Conservation (phyloP, 1,140 invertebrate genomes). For the Vanessa atalanta region DNA sequence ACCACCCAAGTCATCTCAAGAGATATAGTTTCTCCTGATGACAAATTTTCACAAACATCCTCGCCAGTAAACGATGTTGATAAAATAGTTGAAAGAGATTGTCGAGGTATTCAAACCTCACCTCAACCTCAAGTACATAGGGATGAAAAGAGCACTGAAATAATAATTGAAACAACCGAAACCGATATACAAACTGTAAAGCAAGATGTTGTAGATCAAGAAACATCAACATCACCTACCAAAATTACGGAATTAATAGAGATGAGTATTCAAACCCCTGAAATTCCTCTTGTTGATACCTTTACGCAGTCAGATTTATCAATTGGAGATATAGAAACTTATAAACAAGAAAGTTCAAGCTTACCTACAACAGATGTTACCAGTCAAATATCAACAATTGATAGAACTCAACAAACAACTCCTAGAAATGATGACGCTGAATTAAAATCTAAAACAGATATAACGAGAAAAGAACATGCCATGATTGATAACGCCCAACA, state of each 20-base stretch:
- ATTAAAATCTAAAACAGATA: background rate
- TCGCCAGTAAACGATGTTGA: constrained; percentile 50
- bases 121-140: constrained; percentile 56
- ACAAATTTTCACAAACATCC: constrained; percentile 77
- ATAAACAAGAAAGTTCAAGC: constrained; percentile 26
- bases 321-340: constrained; percentile 10
- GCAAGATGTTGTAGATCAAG: constrained; percentile 70
- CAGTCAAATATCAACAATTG: constrained; percentile 48
- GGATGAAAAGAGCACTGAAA: constrained; percentile 72
- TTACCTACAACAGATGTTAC: constrained; percentile 31
- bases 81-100: constrained; percentile 61
- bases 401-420: constrained; percentile 73
- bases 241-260: constrained; percentile 66
- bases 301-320: constrained; percentile 66
- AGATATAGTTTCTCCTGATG: constrained; percentile 68
- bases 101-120: constrained; percentile 75
- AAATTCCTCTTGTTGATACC: constrained; percentile 55
- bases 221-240: constrained; percentile 69
- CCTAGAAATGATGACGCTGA: constrained; percentile 49
- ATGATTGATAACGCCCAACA: constrained; percentile 38
- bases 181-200: constrained; percentile 74
- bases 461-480: constrained; percentile 22
- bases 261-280: constrained; percentile 78
- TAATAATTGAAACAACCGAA: constrained; percentile 64
- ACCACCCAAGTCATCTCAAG: constrained; percentile 72